A percentile compares a stretch with the other conserved stretches of the same genome.
Conservation (phyloP, 2,888 invertebrate genomes). For the Leptinotarsa rubiginosa region DNA sequence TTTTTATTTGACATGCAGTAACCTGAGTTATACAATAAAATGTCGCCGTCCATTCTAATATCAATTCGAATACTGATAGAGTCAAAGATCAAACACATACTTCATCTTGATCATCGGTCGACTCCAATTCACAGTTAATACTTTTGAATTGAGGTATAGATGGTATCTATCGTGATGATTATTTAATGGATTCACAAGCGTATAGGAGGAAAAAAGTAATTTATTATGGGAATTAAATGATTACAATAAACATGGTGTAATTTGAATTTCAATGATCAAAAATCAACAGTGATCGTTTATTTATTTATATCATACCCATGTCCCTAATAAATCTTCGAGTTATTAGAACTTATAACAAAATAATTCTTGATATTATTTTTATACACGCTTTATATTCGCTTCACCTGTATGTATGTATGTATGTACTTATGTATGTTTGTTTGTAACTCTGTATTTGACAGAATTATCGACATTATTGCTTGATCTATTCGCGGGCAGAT, state of each 20-base stretch:
- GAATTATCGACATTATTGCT: too few relatives aligned
- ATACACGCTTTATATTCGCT: too few relatives aligned
- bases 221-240: slow-evolving; percentile 9
- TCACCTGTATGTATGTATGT: too few relatives aligned
- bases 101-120: slow-evolving; percentile 32
- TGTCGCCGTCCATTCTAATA: not conserved
- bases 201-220: not conserved
- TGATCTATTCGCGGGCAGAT: too few relatives aligned
- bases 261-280: too few relatives aligned
- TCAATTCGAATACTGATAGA: slow-evolving; percentile 36
- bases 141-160: slow-evolving; percentile 10
- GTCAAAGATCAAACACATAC: slow-evolving; percentile 41
- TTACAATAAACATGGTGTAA: not conserved
- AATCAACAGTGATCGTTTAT: not conserved
- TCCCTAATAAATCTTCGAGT: too few relatives aligned
- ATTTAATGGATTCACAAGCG: slow-evolving; percentile 12
- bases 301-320: not conserved
- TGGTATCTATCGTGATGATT: slow-evolving; percentile 14
- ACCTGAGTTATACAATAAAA: not conserved
- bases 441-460: too few relatives aligned
- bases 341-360: too few relatives aligned
- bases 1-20: too few relatives aligned
- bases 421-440: too few relatives aligned
- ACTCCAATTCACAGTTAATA: slow-evolving; percentile 21
- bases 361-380: too few relatives aligned